Evolutionary conservation across 2,113 vertebrate genomes (phyloP).

Genomic region (Triplophysa dalaica): DNA sequence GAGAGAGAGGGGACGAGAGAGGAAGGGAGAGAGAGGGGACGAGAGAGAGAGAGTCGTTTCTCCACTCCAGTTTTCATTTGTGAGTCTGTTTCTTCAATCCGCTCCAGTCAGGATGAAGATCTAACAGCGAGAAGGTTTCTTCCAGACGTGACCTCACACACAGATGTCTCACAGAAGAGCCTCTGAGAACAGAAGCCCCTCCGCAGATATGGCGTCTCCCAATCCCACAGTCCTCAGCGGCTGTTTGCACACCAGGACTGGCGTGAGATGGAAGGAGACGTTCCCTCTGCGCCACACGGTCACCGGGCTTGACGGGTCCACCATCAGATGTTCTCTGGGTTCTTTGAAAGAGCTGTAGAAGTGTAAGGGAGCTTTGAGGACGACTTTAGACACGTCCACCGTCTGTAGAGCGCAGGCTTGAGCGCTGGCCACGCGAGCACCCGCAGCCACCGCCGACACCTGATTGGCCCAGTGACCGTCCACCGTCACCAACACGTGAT

Average conservation of each 20-base stretch:
- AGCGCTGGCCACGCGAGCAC: conserved; percentile 84
- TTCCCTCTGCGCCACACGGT: conserved; percentile 81
- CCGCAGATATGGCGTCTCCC: conserved; percentile 93
- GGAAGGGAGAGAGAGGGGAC: no score
- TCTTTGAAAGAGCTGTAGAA: conserved; percentile 82
- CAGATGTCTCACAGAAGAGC: background rate
- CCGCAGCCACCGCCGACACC: conserved; percentile 84
- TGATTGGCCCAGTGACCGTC: conserved; percentile 94
- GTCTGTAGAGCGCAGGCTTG: conserved; percentile 85
- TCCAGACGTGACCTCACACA: background rate
- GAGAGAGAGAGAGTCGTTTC: background rate
- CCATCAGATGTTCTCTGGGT: conserved; percentile 65
- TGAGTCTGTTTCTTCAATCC: conserved; percentile 45
- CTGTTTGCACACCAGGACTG: conserved; percentile 89
- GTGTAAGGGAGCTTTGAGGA: conserved; percentile 80
- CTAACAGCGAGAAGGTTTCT: background rate
- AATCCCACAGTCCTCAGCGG: conserved; percentile 93
- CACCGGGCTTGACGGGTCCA: conserved; percentile 82
- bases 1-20: background rate
- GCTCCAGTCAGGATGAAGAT: conserved; percentile 4
- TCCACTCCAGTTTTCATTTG: background rate
- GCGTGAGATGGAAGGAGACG: conserved; percentile 87
- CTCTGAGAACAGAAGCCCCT: conserved; percentile 91
- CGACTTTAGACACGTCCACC: conserved; percentile 78
- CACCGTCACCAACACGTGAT: conserved; percentile 89